Conservation (phyloP, 35 echinoderm and acorn worm species). For the Stichopus chloronotus region DNA sequence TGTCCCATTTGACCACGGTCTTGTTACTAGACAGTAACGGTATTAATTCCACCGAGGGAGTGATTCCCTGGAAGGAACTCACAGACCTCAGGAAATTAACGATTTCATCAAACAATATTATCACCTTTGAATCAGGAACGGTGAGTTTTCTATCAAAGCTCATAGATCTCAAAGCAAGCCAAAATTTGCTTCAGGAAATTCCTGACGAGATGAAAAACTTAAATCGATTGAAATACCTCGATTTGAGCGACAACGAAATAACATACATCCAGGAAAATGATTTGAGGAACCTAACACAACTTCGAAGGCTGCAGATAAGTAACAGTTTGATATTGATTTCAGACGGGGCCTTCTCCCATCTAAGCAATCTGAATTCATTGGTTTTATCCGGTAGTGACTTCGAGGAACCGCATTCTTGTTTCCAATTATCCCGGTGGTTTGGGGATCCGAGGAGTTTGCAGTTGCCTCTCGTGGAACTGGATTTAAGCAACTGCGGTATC, state of each 20-base stretch:
- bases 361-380: neutral
- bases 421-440: neutral
- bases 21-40: neutral
- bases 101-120: neutral
- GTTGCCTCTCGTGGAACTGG: neutral
- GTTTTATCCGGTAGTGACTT: neutral
- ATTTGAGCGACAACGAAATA: slow-evolving; percentile 15
- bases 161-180: neutral
- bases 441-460: neutral
- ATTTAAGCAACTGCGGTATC: neutral
- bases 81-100: slow-evolving; percentile 6
- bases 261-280: neutral
- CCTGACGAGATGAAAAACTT: neutral
- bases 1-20: neutral
- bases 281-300: neutral
- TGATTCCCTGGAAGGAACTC: neutral
- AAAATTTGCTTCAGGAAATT: neutral
- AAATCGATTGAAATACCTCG: slow-evolving; percentile 8
- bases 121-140: neutral
- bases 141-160: neutral
- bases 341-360: neutral
- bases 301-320: neutral
- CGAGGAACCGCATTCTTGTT: neutral
- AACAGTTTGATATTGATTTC: neutral
- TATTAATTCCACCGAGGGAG: neutral